A percentile compares a stretch with the other conserved stretches of the same genome.
Evolutionary conservation across 30 jellyfish, hydroid and myxozoan genomes (phyloP).

Genomic region (Sanderia malayensis): DNA sequence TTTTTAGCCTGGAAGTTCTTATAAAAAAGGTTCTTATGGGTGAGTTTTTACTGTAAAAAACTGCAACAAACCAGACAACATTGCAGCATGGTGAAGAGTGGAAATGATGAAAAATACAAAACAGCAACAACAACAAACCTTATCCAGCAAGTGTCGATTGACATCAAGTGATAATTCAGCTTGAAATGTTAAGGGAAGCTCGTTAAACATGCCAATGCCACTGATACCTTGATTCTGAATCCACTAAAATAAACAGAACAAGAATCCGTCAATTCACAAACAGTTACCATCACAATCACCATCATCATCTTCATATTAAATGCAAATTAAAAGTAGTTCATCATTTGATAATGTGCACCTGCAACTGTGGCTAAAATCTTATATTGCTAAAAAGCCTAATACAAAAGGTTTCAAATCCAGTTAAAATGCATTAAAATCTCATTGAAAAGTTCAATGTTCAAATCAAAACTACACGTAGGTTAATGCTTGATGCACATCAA

Average conservation of each 20-base stretch:
- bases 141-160: slow-evolving; percentile 61
- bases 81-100: too few species aligned
- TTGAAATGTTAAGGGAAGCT: slow-evolving; percentile 65
- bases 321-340: neutral
- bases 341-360: neutral
- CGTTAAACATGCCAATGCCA: slow-evolving; percentile 33
- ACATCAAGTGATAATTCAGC: slow-evolving; percentile 53
- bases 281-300: neutral
- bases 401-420: neutral
- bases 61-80: too few species aligned
- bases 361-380: neutral
- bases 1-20: too few species aligned
- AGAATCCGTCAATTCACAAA: too few species aligned
- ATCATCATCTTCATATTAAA: too few species aligned
- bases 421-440: neutral
- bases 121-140: slow-evolving; percentile 58
- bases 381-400: neutral
- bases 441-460: too few species aligned
- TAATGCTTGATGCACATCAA: too few species aligned
- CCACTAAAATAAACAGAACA: slow-evolving; percentile 52
- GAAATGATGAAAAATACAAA: too few species aligned
- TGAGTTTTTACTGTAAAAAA: too few species aligned
- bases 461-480: too few species aligned
- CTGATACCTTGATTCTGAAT: slow-evolving; percentile 53
- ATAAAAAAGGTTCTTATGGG: neutral